Conservation (phyloP, 1,140 invertebrate species). For the Marisa cornuarietis region DNA sequence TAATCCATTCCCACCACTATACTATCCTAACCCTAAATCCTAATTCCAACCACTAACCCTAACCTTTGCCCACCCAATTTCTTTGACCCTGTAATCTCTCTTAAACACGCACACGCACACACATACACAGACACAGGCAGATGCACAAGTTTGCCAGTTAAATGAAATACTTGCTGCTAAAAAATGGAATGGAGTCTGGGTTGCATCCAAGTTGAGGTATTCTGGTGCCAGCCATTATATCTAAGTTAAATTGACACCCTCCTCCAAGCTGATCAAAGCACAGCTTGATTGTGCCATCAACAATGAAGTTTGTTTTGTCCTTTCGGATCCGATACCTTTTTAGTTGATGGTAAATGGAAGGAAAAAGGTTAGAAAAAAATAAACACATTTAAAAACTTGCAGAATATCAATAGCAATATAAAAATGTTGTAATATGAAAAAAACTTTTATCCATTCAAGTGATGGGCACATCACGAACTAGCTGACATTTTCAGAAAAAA, state of each 20-base stretch:
- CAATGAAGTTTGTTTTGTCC: slow-evolving; percentile 16
- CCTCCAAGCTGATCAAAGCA: slow-evolving; percentile 20
- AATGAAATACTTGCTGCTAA: slow-evolving; percentile 9
- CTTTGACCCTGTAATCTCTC: not conserved
- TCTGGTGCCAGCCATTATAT: slow-evolving; percentile 9
- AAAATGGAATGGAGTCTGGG: slow-evolving; percentile 11
- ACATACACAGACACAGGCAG: too few relatives aligned
- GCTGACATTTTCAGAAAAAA: too few relatives aligned
- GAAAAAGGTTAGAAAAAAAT: not conserved
- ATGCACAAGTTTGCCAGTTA: not conserved
- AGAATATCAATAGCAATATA: not conserved
- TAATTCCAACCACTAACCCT: not conserved
- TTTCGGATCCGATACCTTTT: slow-evolving; percentile 25
- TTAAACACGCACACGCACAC: not conserved
- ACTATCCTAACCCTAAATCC: too few relatives aligned
- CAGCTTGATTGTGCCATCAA: slow-evolving; percentile 17
- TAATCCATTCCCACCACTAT: too few relatives aligned
- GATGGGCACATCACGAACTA: too few relatives aligned
- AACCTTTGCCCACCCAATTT: not conserved
- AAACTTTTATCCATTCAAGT: too few relatives aligned
- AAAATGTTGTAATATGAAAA: not conserved
- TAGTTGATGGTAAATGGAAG: slow-evolving; percentile 1
- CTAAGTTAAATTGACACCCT: not conserved
- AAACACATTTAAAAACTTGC: not conserved
- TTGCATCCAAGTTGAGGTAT: slow-evolving; percentile 28